A percentile compares a stretch with the other conserved stretches of the same genome.
phyloP scores from a whole-genome alignment of 2,888 invertebrate species.

The Cheilosia vulpina region DNA sequence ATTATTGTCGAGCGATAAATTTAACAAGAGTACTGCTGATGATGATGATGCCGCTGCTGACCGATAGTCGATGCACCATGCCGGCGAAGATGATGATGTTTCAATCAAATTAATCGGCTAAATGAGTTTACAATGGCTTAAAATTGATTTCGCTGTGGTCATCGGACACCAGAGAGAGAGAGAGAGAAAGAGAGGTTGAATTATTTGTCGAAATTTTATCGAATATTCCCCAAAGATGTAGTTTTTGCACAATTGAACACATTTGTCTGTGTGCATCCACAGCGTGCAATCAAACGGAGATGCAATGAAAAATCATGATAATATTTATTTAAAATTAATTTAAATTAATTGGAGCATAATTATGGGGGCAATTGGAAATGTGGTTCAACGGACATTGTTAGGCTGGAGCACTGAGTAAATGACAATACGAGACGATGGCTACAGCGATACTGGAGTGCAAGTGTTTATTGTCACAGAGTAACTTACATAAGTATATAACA shows the following conservation, averaged over 20 bases:
- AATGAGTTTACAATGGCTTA: conserved; percentile 65
- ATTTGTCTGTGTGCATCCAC: not conserved
- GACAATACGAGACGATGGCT: too few relatives aligned
- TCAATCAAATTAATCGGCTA: conserved; percentile 69
- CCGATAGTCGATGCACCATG: conserved; percentile 7
- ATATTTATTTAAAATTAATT: conserved; percentile 61
- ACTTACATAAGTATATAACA: too few relatives aligned
- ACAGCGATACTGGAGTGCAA: too few relatives aligned
- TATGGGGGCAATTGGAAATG: conserved; percentile 33
- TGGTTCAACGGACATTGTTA: conserved; percentile 22
- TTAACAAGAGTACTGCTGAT: conserved; percentile 27
- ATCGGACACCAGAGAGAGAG: not conserved
- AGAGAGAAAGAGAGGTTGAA: conserved; percentile 13
- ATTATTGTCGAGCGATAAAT: conserved; percentile 42
- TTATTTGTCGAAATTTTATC: conserved; percentile 29
- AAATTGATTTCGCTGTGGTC: conserved; percentile 60
- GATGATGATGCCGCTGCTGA: conserved; percentile 24
- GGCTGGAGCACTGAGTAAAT: too few relatives aligned
- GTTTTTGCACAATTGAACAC: conserved; percentile 13
- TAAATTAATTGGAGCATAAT: conserved; percentile 49
- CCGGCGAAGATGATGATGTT: conserved; percentile 51
- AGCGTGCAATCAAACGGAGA: conserved; percentile 2
- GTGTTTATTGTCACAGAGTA: too few relatives aligned
- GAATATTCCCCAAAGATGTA: not conserved
- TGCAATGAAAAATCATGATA: conserved; percentile 44